Percentiles rank a stretch among this genome's conserved stretches.
Evolutionary conservation across 2,888 invertebrate species (phyloP).

Genomic region (Hirtodrosophila duncani): DNA sequence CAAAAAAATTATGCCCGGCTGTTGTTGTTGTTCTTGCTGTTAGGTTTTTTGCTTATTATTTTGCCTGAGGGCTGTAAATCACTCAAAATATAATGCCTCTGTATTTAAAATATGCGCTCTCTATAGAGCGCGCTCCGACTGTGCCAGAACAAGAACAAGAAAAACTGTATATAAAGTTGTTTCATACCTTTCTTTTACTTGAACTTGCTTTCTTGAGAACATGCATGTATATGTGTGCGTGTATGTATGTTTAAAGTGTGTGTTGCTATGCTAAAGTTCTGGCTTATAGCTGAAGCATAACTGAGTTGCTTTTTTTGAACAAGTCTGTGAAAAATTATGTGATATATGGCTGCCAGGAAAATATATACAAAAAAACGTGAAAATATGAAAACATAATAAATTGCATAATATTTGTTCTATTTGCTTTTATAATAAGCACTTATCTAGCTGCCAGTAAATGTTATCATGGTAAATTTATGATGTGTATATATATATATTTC

Average conservation of each 20-base stretch:
- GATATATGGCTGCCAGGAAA: no score
- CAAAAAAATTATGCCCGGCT: constrained; percentile 14
- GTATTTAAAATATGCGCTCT: constrained; percentile 63
- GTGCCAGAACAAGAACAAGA: no score
- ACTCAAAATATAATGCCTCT: constrained; percentile 65
- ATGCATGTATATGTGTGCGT: no score
- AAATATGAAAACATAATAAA: no score
- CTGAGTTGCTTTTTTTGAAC: constrained; percentile 26
- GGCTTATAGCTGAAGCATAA: constrained; percentile 22
- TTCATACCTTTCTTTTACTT: constrained; percentile 8
- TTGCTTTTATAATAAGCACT: no score
- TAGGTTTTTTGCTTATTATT: constrained; percentile 12
- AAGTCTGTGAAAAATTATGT: constrained; percentile 31
- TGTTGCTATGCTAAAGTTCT: not conserved
- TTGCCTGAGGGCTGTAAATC: constrained; percentile 45
- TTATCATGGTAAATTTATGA: no score
- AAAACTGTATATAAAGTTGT: no score
- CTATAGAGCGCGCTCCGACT: no score
- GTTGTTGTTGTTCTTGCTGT: constrained; percentile 1
- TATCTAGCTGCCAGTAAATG: no score
- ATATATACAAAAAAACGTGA: no score
- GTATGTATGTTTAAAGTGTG: constrained; percentile 19
- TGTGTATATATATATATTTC: no score
- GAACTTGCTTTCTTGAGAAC: not conserved
- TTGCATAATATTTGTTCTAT: no score